A percentile compares a stretch with the other conserved stretches of the same genome.
These are phyloP conservation scores for Calyptomena viridis DNA, from an alignment of 2,113 vertebrate species.

Conservation along the genomic window DNA sequence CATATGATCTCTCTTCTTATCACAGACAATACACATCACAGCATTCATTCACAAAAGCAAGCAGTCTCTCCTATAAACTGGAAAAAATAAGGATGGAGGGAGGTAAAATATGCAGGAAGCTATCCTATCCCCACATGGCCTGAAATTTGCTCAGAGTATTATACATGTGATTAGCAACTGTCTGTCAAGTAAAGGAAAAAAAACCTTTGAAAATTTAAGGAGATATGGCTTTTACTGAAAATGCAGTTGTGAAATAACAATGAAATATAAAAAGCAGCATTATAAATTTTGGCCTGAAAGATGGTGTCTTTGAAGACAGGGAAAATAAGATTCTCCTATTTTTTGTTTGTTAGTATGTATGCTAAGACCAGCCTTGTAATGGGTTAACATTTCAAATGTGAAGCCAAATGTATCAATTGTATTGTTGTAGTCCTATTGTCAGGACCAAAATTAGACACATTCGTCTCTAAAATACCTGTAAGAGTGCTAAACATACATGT, in stretches of 20 bases:
- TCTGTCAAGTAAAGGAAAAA: constrained; percentile 27
- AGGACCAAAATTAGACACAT: not conserved
- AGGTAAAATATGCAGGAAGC: constrained; percentile 49
- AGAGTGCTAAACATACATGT: not conserved
- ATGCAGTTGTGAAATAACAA: not conserved
- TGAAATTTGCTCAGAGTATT: constrained; percentile 64
- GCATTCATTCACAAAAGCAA: not conserved
- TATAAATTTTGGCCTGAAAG: not conserved
- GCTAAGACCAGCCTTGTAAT: not conserved
- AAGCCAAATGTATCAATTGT: not conserved
- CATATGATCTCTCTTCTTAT: not conserved
- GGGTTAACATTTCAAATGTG: not conserved
- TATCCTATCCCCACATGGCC: constrained; percentile 47
- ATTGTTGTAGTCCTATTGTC: not conserved
- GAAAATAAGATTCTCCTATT: not conserved
- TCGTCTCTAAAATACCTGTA: not conserved
- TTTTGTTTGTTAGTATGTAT: not conserved
- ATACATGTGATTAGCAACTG: constrained; percentile 52
- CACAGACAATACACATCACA: not conserved
- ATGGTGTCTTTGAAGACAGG: not conserved
- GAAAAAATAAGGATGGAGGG: not conserved
- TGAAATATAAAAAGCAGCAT: not conserved
- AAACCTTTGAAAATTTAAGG: constrained; percentile 9
- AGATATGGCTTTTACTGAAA: not conserved
- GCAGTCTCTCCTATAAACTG: not conserved